Base-by-base conservation (phyloP, 30 jellyfish, hydroid and myxozoan genomes). In the Morbakka virulenta region DNA sequence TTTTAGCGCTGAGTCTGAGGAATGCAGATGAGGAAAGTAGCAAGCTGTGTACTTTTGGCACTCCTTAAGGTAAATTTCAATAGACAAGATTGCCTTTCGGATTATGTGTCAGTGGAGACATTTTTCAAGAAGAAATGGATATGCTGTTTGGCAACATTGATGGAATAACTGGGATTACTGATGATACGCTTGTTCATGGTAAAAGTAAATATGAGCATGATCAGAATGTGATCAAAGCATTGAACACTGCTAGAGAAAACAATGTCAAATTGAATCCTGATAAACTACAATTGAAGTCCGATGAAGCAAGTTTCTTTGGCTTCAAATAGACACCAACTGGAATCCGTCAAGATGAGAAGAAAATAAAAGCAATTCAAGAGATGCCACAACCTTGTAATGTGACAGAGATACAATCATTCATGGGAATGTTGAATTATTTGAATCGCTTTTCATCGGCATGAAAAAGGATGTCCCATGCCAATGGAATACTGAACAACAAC, bases 401-500 rank as follows among this genome's bases (percentile, higher is more conserved):
- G 28, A 50, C 26, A 23, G 81, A 23, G 25, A 4, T 72, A 36
- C 84, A 36, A 21, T 2, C 23, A 3, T 23, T 41, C 57, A 4
- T 72, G 22, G 84, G 84, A 17, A 72, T 36, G 80, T 21, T 72
- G 4, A 72, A 35, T 28, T 72, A 36, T 28, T 52, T 72, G 4
- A 23, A 72, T n/a, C 25, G 51, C 12, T 49, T 35, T 48, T 72
- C 79, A 17, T 51, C 79, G 20, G 26, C 2, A 41, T 41, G 57
- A 41, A 41, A 17, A 41, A 41, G 57, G 57, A 41, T 6, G 57
- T 41, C 9, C 57, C 57, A 21, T 75, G 14, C 29, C 22, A 12
- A 1, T 76, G 87, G 87, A 33, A 76, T 13, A 28, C 81, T 28
- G 79, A 64, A 62, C 87, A 76, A 9, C 69, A 76, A 61, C 34